Base-by-base conservation (phyloP, 2,888 invertebrate species). In the Coremacera marginata region DNA sequence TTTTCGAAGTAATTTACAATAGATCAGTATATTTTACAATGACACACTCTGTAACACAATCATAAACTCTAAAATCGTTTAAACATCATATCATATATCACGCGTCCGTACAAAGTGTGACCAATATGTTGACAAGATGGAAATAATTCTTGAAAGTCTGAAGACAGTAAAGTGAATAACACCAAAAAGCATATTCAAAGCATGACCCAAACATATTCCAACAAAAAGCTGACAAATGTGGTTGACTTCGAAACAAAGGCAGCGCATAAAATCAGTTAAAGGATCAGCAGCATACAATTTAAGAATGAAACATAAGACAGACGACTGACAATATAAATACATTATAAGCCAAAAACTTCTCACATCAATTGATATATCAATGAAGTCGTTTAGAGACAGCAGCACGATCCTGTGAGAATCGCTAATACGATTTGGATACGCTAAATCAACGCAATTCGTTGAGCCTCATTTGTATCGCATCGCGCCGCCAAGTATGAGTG, bases 351-450 rank as follows among this genome's bases (percentile, higher is more conserved):
- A 65, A 55, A 74, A 67, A 74, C 67, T 74, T 74, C 74, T 70
- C 73, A 77, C 75, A 62, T 76, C 77, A 78, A 79, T 78, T 79
- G 77, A 78, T 68, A 72, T 72, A 70, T 77, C 77, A 79, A 75
- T 37, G 63, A 65, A 27, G 37, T 19, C 65, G 34, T 60, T 14
- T n/a, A 44, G 27, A 60, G 11, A 11, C 44, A 67, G 51, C 51
- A 14, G 49, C 25, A n/a, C 16, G 60, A 76, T 73, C 70, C 78
- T 75, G 65, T 70, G 74, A 77, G 68, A 75, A 70, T 65, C 55
- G 67, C 86, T 85, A 86, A 87, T 84, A 82, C 82, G 84, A 86
- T 87, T 86, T 86, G 84, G 86, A 83, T 81, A 87, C 82, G 88
- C 86, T 84, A 84, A 84, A 86, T 86, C 86, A 87, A 84, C 82